These are phyloP conservation scores for Planiliza haematocheilus DNA, from an alignment of 2,113 vertebrate genomes.

Conservation along the genomic window DNA sequence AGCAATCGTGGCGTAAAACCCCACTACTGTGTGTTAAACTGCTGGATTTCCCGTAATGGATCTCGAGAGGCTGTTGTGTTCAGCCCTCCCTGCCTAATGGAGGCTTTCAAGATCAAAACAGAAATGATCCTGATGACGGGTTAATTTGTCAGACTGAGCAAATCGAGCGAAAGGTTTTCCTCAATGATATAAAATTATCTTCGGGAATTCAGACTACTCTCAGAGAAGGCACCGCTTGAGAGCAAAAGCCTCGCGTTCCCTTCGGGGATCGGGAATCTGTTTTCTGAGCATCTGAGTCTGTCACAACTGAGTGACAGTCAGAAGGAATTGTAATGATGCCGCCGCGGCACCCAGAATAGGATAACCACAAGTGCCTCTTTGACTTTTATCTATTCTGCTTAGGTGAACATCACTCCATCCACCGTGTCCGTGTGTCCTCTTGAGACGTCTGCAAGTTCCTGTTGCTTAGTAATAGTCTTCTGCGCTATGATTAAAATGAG, in stretches of 20 bases:
- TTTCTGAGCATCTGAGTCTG: background rate
- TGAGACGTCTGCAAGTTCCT: constrained; percentile 80
- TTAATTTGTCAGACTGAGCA: too few species aligned
- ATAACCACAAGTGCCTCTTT: constrained; percentile 27
- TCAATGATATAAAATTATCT: background rate
- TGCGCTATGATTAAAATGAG: constrained; percentile 83
- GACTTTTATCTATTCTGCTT: constrained; percentile 20
- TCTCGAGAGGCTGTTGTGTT: too few species aligned
- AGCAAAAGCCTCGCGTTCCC: background rate
- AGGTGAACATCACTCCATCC: constrained; percentile 29
- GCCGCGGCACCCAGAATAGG: background rate
- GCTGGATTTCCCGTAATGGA: too few species aligned
- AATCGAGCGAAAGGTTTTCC: too few species aligned
- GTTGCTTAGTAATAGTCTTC: constrained; percentile 86
- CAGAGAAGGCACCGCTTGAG: background rate
- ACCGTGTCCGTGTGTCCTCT: constrained; percentile 46
- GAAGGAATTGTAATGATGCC: background rate
- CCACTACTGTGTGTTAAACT: too few species aligned
- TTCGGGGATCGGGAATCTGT: background rate
- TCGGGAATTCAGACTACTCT: too few species aligned
- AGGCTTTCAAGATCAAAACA: background rate
- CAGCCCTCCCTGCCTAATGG: too few species aligned
- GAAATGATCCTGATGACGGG: background rate
- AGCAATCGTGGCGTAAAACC: too few species aligned
- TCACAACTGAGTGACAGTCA: background rate